A percentile compares a stretch with the other conserved stretches of the same genome.
phyloP scores from a whole-genome alignment of 2,113 vertebrate genomes.

The Fregetta grallaria region DNA sequence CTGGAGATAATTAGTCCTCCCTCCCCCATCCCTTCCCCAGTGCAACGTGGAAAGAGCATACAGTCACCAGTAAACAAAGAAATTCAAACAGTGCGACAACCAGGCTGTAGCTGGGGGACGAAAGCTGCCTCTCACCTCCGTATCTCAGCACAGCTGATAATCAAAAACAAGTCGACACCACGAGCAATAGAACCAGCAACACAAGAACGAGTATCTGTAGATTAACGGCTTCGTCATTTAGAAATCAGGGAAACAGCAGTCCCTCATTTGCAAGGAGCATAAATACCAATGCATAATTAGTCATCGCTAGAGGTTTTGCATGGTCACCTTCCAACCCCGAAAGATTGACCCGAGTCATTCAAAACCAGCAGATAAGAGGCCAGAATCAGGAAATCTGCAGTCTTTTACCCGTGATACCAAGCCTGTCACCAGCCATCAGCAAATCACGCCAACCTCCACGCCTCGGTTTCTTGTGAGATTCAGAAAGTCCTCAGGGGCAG shows the following conservation, averaged over 20 bases:
- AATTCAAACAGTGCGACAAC: neutral
- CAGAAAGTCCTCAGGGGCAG: fast-evolving
- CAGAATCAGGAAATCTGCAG: neutral
- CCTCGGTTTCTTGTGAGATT: neutral
- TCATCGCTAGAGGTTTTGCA: neutral
- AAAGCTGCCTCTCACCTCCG: neutral
- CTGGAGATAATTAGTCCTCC: neutral
- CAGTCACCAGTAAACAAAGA: slow-evolving; percentile 14
- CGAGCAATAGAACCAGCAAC: neutral
- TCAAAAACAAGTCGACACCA: neutral
- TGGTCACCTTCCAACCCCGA: neutral
- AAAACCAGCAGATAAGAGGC: neutral
- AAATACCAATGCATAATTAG: neutral
- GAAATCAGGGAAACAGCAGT: neutral
- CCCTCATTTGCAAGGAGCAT: neutral
- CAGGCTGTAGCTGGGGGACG: neutral
- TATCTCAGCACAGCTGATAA: neutral
- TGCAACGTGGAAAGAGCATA: neutral
- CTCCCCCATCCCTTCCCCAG: neutral
- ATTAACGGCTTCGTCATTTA: neutral
- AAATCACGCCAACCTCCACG: neutral
- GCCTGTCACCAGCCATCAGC: neutral
- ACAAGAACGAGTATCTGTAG: neutral
- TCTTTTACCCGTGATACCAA: neutral
- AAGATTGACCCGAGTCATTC: neutral